These are phyloP conservation scores for Pentamera pediparva DNA, from an alignment of 53 echinoderm and acorn worm species.

Conservation along the genomic window DNA sequence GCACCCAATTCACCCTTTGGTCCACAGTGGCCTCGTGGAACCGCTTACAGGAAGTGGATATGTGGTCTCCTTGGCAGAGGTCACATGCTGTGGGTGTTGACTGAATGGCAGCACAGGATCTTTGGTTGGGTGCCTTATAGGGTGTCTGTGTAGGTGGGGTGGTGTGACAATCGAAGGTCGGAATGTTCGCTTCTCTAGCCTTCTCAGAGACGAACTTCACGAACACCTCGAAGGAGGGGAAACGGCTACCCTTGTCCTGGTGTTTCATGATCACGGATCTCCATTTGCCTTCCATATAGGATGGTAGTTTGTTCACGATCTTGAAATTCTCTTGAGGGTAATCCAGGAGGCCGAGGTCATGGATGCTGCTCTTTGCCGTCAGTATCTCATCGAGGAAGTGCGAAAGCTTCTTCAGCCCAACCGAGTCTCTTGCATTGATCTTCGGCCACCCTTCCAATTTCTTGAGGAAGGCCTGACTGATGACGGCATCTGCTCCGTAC, in stretches of 20 bases:
- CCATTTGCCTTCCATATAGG: conserved; percentile 15
- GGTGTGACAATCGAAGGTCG: neutral
- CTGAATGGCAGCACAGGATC: conserved; percentile 18
- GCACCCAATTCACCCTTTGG: conserved; percentile 15
- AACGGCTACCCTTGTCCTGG: no score
- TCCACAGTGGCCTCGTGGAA: no score
- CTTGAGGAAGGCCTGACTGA: conserved; percentile 4
- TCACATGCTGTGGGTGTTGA: neutral
- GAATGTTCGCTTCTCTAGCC: conserved; percentile 18
- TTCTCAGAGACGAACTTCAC: neutral
- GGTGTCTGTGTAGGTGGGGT: neutral
- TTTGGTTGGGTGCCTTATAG: neutral
- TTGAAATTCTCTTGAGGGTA: conserved; percentile 15
- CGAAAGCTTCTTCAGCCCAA: neutral
- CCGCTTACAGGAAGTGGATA: no score
- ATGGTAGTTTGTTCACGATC: conserved; percentile 6
- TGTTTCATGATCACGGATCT: neutral
- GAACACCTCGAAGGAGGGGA: conserved; percentile 17
- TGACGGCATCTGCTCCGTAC: neutral
- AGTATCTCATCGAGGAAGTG: conserved; percentile 2
- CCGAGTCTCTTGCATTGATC: neutral
- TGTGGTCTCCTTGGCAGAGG: conserved; percentile 12
- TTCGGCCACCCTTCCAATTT: conserved; percentile 18
- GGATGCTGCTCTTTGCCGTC: neutral
- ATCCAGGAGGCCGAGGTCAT: conserved; percentile 21